Percentiles rank a stretch among this genome's conserved stretches.
phyloP scores from a whole-genome alignment of 2,888 invertebrate species.

The Cephalotes varians region DNA sequence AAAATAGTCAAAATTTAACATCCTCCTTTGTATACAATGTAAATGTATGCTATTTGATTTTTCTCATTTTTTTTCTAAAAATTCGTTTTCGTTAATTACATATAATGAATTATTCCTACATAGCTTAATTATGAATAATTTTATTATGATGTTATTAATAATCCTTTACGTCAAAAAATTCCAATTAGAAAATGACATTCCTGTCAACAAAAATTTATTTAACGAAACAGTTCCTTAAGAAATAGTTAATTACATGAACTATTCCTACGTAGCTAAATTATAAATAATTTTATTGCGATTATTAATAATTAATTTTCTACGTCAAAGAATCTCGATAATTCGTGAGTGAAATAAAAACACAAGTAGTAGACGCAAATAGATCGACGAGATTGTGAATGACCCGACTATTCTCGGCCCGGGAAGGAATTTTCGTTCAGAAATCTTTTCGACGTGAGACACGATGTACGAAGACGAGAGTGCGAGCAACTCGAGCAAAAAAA shows the following conservation, averaged over 20 bases:
- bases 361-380: constrained; percentile 64
- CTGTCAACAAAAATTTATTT: neutral
- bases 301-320: neutral
- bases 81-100: too few species aligned
- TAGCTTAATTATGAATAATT: too few species aligned
- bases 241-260: too few species aligned
- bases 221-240: too few species aligned
- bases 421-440: constrained; percentile 70
- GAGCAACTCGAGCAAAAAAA: constrained; percentile 55
- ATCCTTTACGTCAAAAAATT: too few species aligned
- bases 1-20: too few species aligned
- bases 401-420: constrained; percentile 65
- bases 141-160: too few species aligned
- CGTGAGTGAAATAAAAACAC: neutral
- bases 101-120: too few species aligned
- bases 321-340: constrained; percentile 10
- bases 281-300: too few species aligned
- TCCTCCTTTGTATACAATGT: neutral
- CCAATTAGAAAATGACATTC: neutral
- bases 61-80: neutral
- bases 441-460: constrained; percentile 59
- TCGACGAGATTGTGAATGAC: constrained; percentile 69
- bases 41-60: neutral
- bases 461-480: constrained; percentile 47
- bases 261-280: too few species aligned